Evolutionary conservation across 2,888 invertebrate genomes (phyloP).

Genomic region (Orthosia gothica): DNA sequence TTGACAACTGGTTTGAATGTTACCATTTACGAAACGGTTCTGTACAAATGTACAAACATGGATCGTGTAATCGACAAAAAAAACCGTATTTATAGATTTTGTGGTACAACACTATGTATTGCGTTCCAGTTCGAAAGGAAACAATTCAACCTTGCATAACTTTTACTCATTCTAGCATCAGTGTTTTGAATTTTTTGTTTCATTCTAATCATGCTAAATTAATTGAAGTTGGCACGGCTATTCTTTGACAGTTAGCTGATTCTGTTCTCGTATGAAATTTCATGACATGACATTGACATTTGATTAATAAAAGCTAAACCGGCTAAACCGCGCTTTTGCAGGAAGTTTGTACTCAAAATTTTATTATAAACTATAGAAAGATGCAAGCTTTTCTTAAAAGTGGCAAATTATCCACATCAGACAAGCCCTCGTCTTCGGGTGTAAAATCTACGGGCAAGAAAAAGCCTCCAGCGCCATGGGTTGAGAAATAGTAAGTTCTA

Average conservation of each 20-base stretch:
- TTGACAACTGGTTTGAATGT: not conserved
- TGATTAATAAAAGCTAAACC: constrained; percentile 15
- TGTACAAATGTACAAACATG: not conserved
- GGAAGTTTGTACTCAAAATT: not conserved
- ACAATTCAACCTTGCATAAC: too few relatives aligned
- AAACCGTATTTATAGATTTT: not conserved
- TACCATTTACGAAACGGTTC: not conserved
- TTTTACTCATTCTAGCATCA: not conserved
- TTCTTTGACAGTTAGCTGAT: too few relatives aligned
- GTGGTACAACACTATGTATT: not conserved
- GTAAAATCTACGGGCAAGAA: constrained; percentile 82
- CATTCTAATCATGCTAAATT: not conserved
- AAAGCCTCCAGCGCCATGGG: constrained; percentile 94
- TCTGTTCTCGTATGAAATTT: too few relatives aligned
- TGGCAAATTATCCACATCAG: constrained; percentile 93
- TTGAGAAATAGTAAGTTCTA: constrained; percentile 95
- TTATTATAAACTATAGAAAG: constrained; percentile 55
- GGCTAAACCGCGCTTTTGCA: constrained; percentile 57
- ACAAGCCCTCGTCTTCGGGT: constrained; percentile 84
- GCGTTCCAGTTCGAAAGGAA: constrained; percentile 10
- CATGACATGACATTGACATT: too few relatives aligned
- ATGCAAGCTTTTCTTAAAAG: constrained; percentile 97
- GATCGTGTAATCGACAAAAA: constrained; percentile 11
- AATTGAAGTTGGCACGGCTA: too few relatives aligned
- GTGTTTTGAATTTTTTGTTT: not conserved